Base-by-base conservation (phyloP, 1,140 invertebrate genomes). In the Zaprionus inermis region DNA sequence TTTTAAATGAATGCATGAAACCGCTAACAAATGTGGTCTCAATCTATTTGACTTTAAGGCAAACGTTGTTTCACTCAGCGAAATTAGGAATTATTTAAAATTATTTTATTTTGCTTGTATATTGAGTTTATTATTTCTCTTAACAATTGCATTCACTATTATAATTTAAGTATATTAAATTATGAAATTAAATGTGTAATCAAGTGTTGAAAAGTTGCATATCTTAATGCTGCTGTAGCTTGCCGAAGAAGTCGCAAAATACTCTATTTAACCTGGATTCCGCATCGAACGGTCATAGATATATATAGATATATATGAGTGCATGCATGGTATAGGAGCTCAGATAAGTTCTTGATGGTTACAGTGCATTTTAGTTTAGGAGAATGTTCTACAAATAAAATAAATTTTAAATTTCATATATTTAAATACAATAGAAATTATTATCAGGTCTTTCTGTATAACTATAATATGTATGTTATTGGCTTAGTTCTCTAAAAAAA, bases 181-280 rank as follows among this genome's bases (percentile, higher is more conserved):
- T n/a, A n/a, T n/a, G n/a, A n/a, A n/a, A n/a, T n/a, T n/a, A n/a
- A n/a, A n/a, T n/a, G n/a, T n/a, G n/a, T n/a, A n/a, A n/a, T n/a
- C n/a, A n/a, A 5, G 49, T 52, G 49, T 52, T 14, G 11, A 52
- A 28, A n/a, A 22, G 22, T 36, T 58, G 34, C 12, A 41, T 30
- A 34, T 30, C 38, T 7, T 10, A 34, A 69, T 11, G 11, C 0
- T n/a, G 10, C 3, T 55, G 6, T 41, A 64, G 41, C 49, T 70
- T 36, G 20, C 7, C 14, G 16, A 46, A 11, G 14, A 20, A 24
- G 36, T 20, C n/a, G 18, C 44, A 44, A 24, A 41, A 66, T 41
- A 67, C 61, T 56, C 57, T 73, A 73, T 73, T 64, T 41, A 41
- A 76, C 52, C 74, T 77, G 68, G 55, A 56, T 74, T 74, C 73